Conservation (phyloP, 1,140 invertebrate genomes). For the Archivesica marissinica region DNA sequence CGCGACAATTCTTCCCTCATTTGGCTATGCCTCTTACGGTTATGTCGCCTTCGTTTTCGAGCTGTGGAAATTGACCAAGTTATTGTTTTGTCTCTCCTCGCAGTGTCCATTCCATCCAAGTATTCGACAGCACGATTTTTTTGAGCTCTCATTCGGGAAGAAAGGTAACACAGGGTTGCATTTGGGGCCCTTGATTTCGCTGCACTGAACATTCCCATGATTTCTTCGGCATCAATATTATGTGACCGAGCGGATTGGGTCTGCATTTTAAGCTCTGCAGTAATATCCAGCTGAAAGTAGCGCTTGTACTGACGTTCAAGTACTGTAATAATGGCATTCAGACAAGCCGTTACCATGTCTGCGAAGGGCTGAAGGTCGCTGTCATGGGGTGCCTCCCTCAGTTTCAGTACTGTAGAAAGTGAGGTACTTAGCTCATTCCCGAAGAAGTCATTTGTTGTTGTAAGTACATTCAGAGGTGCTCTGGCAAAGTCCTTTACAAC, state of each 20-base stretch:
- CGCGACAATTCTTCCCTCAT: neutral
- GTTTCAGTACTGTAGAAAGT: neutral
- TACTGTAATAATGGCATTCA: neutral
- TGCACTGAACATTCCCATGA: neutral
- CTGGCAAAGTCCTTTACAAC: neutral
- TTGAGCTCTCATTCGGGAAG: neutral
- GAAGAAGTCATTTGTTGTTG: neutral
- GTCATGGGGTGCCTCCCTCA: neutral
- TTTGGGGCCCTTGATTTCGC: neutral
- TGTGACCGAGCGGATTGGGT: neutral
- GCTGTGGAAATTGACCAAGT: neutral
- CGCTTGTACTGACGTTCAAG: conserved; percentile 42
- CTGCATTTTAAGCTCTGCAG: conserved; percentile 9
- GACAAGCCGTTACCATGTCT: neutral
- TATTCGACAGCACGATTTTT: neutral
- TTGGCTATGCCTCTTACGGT: neutral
- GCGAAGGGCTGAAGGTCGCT: neutral
- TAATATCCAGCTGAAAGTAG: conserved; percentile 32
- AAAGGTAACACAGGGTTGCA: neutral
- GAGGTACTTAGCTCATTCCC: neutral
- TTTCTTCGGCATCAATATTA: too few species aligned
- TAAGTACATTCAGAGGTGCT: neutral
- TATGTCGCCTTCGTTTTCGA: neutral
- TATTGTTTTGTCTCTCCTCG: neutral
- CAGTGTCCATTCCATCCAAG: neutral